Evolutionary conservation across 2,888 invertebrate species (phyloP).

Genomic region (Deroplatys truncata): DNA sequence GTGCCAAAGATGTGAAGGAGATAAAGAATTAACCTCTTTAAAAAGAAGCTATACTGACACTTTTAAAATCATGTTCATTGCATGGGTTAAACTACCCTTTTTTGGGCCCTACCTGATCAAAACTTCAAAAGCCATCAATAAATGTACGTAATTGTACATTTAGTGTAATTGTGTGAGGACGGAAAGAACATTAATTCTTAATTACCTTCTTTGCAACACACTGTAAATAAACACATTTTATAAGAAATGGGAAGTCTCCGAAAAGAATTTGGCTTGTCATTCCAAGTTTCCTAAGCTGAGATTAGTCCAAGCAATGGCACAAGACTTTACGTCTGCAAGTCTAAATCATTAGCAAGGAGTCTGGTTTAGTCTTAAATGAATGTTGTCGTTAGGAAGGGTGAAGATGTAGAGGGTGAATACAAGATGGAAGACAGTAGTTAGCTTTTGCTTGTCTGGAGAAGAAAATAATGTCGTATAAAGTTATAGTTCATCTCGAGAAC

Average conservation of each 20-base stretch:
- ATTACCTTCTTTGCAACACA: no score
- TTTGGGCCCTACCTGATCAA: no score
- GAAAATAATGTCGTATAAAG: constrained; percentile 19
- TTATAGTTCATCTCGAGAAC: constrained; percentile 21
- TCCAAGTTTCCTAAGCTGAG: not conserved
- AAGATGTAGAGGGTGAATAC: not conserved
- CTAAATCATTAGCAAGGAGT: not conserved
- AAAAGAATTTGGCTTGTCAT: not conserved
- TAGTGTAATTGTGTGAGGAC: no score
- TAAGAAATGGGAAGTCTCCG: not conserved
- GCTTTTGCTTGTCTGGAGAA: constrained; percentile 6
- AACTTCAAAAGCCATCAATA: no score
- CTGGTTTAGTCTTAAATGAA: not conserved
- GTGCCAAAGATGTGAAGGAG: no score
- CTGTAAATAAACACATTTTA: not conserved
- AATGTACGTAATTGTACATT: no score
- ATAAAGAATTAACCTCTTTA: no score
- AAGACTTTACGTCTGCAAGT: not conserved
- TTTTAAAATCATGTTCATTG: no score
- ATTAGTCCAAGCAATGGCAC: not conserved
- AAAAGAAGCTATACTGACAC: no score
- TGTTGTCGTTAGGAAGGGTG: not conserved
- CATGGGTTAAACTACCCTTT: no score
- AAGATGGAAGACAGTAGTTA: not conserved
- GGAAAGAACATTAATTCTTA: no score